Conservation (phyloP, 2,797 vertebrate species). For the Zalophus californianus region DNA sequence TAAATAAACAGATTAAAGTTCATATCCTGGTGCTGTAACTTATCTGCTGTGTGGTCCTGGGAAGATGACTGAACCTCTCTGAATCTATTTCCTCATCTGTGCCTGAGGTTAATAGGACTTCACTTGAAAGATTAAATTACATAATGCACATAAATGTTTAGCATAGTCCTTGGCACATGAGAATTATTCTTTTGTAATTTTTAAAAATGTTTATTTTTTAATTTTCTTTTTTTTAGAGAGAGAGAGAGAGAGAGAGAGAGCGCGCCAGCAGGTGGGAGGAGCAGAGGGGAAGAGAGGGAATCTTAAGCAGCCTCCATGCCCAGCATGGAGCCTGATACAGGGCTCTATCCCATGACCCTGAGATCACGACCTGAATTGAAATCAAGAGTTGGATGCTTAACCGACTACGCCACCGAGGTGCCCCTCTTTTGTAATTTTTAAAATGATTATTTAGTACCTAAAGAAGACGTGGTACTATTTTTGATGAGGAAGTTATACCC, state of each 20-base stretch:
- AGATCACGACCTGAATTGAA: not conserved
- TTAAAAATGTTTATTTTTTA: not conserved
- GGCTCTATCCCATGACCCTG: not conserved
- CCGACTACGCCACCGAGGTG: not conserved
- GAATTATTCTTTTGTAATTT: not conserved
- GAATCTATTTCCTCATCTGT: not conserved
- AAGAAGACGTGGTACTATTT: not conserved
- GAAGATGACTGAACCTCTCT: not conserved
- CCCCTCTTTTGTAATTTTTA: not conserved
- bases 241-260: not conserved
- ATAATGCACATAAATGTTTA: not conserved
- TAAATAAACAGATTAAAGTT: not conserved
- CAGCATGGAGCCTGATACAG: not conserved
- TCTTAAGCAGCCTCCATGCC: not conserved
- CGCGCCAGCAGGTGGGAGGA: not conserved
- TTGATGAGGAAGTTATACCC: not conserved
- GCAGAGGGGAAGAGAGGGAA: not conserved
- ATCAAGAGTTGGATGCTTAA: not conserved
- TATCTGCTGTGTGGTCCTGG: not conserved
- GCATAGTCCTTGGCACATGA: not conserved
- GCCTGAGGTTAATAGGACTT: not conserved
- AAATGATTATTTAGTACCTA: not conserved
- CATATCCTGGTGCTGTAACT: not conserved
- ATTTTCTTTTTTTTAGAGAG: not conserved
- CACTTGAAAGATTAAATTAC: not conserved